These are phyloP conservation scores for Toxotes chatareus DNA, from an alignment of 2,113 vertebrate species.

Conservation along the genomic window DNA sequence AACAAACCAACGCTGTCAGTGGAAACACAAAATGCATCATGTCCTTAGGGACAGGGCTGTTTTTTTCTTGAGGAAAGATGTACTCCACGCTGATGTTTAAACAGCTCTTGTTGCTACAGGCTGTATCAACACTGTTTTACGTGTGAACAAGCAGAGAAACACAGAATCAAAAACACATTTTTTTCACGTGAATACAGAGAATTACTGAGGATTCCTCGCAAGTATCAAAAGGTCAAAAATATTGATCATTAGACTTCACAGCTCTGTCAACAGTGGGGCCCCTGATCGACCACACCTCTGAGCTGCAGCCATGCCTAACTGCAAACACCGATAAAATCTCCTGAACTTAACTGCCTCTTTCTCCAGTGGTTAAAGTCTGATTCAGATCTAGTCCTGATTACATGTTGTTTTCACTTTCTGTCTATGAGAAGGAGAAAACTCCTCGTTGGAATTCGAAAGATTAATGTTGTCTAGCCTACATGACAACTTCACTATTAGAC, in stretches of 20 bases:
- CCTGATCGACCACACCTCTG: constrained; percentile 14
- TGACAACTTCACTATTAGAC: neutral
- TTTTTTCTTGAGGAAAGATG: neutral
- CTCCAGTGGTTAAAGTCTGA: neutral
- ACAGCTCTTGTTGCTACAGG: neutral
- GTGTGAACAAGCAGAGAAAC: too few species aligned
- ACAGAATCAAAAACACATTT: neutral
- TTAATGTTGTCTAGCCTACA: neutral
- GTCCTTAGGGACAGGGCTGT: neutral
- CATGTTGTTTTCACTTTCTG: neutral
- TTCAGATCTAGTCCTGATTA: neutral
- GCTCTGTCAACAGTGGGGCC: constrained; percentile 1
- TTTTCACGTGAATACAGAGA: neutral
- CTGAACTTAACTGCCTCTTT: neutral
- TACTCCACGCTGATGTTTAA: neutral
- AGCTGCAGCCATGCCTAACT: neutral
- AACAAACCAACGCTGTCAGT: neutral
- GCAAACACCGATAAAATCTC: constrained; percentile 8
- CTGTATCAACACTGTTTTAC: neutral
- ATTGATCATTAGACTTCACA: neutral
- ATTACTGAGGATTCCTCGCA: neutral
- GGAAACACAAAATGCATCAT: constrained; percentile 4
- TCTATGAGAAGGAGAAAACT: neutral
- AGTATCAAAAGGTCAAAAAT: neutral
- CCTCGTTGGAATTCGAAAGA: neutral